Conservation (phyloP, 2,888 invertebrate species). For the Agriopis leucophaearia region DNA sequence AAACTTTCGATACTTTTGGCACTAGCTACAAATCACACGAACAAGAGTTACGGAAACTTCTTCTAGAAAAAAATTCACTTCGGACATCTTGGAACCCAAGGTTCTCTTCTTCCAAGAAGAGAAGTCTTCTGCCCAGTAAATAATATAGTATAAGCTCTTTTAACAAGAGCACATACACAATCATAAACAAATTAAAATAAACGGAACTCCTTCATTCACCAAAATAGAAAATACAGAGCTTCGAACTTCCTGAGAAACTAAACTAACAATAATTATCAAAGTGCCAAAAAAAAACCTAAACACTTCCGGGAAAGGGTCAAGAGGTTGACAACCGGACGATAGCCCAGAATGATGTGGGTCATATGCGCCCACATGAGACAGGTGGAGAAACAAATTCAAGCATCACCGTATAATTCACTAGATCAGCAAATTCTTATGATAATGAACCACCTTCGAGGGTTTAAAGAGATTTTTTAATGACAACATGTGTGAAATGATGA, state of each 20-base stretch:
- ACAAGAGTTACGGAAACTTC: too few species aligned
- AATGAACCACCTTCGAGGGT: not conserved
- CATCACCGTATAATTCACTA: constrained; percentile 1
- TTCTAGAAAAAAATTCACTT: too few species aligned
- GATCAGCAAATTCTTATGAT: not conserved
- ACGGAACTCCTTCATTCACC: not conserved
- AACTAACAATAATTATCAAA: not conserved
- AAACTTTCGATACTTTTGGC: too few species aligned
- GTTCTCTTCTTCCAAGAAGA: too few species aligned
- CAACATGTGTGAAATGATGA: too few species aligned
- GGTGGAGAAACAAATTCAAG: constrained; percentile 19
- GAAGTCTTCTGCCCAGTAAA: too few species aligned
- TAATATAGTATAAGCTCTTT: too few species aligned
- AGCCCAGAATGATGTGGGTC: constrained; percentile 14
- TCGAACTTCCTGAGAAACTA: not conserved
- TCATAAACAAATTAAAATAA: not conserved
- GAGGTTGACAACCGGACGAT: constrained; percentile 23
- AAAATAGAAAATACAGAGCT: constrained; percentile 1
- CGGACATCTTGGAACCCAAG: too few species aligned
- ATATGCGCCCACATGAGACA: constrained; percentile 16
- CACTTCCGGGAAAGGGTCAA: constrained; percentile 18
- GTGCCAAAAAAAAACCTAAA: constrained; percentile 22
- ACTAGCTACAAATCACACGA: too few species aligned
- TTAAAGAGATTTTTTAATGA: not conserved
- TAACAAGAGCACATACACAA: too few species aligned